Percentiles rank a stretch among this genome's conserved stretches.
Conservation (phyloP, 2,797 vertebrate species). For the Podarcis lilfordi region DNA sequence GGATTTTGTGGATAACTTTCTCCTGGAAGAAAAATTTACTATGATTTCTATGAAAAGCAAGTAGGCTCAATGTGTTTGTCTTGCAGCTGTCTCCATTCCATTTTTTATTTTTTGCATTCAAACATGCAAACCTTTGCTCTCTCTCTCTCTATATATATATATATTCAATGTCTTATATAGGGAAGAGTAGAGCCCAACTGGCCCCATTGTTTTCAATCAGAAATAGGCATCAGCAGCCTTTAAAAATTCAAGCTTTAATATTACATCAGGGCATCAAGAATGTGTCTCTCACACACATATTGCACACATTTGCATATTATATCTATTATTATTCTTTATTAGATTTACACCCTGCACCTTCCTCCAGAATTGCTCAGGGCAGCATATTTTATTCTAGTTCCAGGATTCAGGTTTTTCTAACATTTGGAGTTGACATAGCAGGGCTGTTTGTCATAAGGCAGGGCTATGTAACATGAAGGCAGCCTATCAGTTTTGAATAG, state of each 20-base stretch:
- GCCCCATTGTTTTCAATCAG: background rate
- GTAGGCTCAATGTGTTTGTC: constrained; percentile 7
- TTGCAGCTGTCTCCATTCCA: background rate
- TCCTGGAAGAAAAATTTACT: constrained; percentile 77
- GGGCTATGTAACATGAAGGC: background rate
- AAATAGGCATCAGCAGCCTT: background rate
- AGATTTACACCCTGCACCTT: no score
- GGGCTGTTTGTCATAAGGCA: background rate
- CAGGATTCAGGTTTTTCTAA: background rate
- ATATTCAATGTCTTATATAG: background rate
- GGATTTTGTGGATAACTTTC: constrained; percentile 95
- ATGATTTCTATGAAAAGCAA: background rate
- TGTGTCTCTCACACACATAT: no score
- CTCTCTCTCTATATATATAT: background rate
- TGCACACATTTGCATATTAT: background rate
- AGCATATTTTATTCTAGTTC: background rate
- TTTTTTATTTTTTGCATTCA: constrained; percentile 9
- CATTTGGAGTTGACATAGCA: background rate
- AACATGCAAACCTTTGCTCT: background rate
- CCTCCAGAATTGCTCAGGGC: no score
- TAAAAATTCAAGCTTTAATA: constrained; percentile 28
- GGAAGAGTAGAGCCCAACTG: background rate
- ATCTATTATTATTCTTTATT: background rate
- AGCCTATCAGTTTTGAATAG: background rate
- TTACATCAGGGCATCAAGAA: background rate